Evolutionary conservation across 2,888 invertebrate species (phyloP).

Genomic region (Sarcophaga rosellei): DNA sequence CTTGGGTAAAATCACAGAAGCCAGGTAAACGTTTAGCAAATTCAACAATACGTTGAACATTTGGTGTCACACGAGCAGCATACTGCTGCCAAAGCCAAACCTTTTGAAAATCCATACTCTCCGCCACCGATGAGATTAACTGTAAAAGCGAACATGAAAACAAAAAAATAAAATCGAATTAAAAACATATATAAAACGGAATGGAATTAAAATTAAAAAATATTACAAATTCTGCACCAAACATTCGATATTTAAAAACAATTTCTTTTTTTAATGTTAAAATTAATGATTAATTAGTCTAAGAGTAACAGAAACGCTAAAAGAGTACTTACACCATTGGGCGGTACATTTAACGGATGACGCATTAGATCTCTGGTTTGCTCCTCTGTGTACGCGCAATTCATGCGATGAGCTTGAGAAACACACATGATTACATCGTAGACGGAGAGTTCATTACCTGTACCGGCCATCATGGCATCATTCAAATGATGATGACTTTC

Average conservation of each 20-base stretch:
- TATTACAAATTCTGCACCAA: not conserved
- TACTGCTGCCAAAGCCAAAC: conserved; percentile 95
- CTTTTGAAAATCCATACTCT: conserved; percentile 87
- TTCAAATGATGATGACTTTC: conserved; percentile 69
- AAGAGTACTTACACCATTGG: conserved; percentile 77
- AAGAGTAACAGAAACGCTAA: not conserved
- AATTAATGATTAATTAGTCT: no score
- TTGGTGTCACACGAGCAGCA: conserved; percentile 92
- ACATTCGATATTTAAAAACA: no score
- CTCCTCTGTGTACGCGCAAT: conserved; percentile 95
- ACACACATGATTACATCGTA: conserved; percentile 91
- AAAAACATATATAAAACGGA: not conserved
- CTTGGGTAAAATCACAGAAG: conserved; percentile 94
- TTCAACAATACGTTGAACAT: conserved; percentile 96
- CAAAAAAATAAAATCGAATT: not conserved
- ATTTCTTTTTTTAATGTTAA: no score
- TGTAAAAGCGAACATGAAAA: conserved; percentile 15
- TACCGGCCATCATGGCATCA: conserved; percentile 63
- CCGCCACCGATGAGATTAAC: conserved; percentile 82
- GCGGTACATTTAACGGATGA: conserved; percentile 86
- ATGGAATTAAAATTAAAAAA: not conserved
- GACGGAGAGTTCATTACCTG: conserved; percentile 84
- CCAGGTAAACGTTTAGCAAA: conserved; percentile 97
- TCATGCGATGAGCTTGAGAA: conserved; percentile 91
- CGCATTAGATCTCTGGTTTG: conserved; percentile 87